Evolutionary conservation across 2,888 invertebrate genomes (phyloP), one percentile per base, ranked within the genome.

Genomic region (Perizoma affinitatum): DNA sequence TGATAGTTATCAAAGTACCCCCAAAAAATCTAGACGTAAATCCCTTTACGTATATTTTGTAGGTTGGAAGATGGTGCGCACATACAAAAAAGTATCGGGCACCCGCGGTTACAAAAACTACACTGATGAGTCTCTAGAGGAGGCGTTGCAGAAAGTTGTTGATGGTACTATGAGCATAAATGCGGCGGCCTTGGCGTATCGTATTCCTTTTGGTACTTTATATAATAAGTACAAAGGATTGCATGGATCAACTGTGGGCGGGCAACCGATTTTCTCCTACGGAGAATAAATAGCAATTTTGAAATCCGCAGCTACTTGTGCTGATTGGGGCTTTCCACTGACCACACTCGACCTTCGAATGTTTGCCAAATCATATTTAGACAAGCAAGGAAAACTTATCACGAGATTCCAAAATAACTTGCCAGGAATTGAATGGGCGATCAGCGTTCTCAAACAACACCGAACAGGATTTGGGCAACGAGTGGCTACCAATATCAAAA

Each of bases 21-120:
- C n/a, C n/a, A n/a, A n/a, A n/a, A n/a, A n/a, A n/a, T n/a, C n/a
- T n/a, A n/a, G n/a, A n/a, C n/a, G n/a, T n/a, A n/a, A 4, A 41
- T 8, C 41, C 41, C 49, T n/a, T 60, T 51, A 41, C 42, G 46
- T 51, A 22, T 50, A n/a, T 41, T 5, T 41, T 41, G 8, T 8
- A 8, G 41, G 5, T 36, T 41, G 4, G 8, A 41, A 5, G 7
- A 41, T 41, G 41, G 41, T 56, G 46, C 53, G 61, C 4, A 54
- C 52, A 1, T 65, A 62, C 9, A 62, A 63, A 53, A 66, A 61
- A 43, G 45, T 45, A 4, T 33, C 54, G 43, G 65, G 59, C 33
- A 57, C 63, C 50, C 63, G 68, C 45, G 59, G 54, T 50, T 66
- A 66, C 46, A 59, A 63, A 56, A 63, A 68, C 54, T 62, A 65